These are phyloP conservation scores for Xenopus petersii DNA, from an alignment of 2,797 vertebrate species.

Conservation along the genomic window DNA sequence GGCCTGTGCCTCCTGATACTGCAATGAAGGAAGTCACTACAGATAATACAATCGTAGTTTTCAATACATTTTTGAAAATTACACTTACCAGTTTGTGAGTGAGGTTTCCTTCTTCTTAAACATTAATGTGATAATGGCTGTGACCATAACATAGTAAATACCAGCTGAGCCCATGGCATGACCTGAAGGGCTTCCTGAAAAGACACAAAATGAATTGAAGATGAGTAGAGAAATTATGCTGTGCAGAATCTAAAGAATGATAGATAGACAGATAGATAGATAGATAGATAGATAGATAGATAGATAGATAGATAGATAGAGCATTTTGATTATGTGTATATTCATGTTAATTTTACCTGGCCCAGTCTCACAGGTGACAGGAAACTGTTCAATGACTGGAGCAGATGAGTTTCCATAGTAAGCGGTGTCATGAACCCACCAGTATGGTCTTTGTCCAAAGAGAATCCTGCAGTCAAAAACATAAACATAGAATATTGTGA, in stretches of 20 bases:
- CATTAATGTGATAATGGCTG: constrained; percentile 73
- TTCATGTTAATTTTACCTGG: constrained; percentile 62
- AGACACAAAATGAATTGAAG: background rate
- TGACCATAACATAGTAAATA: constrained; percentile 89
- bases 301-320: no score
- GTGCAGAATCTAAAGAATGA: no score
- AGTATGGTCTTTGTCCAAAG: constrained; percentile 76
- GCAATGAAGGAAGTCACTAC: no score
- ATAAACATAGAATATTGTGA: no score
- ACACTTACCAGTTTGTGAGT: constrained; percentile 65
- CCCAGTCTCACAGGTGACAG: constrained; percentile 76
- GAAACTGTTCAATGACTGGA: constrained; percentile 71
- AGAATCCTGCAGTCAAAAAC: constrained; percentile 62
- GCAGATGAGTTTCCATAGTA: constrained; percentile 58
- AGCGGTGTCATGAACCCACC: constrained; percentile 76
- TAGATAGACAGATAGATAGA: no score
- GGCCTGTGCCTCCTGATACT: no score
- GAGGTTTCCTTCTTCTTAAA: constrained; percentile 61
- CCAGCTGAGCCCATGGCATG: constrained; percentile 93
- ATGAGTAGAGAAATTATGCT: no score
- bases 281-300: no score
- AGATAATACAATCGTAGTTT: no score
- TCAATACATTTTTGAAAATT: background rate
- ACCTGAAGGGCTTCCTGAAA: constrained; percentile 87
- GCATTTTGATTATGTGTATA: no score